Evolutionary conservation across 2,888 invertebrate species (phyloP), one percentile per base, ranked within the genome.

Genomic region (Epistrophe eligans): DNA sequence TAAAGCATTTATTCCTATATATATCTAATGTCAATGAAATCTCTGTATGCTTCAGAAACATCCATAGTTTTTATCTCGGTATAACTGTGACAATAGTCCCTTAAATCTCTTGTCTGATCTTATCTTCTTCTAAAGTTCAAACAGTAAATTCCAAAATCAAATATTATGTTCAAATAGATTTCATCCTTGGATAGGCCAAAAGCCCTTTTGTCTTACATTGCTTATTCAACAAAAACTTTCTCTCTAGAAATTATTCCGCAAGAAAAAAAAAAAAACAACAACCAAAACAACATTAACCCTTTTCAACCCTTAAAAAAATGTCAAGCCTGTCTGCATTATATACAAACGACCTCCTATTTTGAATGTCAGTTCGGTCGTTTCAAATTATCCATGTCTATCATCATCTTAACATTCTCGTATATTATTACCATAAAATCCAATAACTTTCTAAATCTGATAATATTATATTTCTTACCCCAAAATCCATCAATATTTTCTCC

Each of bases 371-470:
- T 57, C 0, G 57, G 32, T 52, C 32, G n/a, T 57, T 35, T 57
- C 10, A 5, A 57, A 57, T 57, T 57, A 32, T 57, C 32, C 57
- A 32, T 32, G 28, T 10, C n/a, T 57, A 57, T 57, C 57, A n/a
- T 13, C 32, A 35, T 35, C 1, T 57, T 17, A 57, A 57, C 35
- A 57, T 57, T 57, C 32, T 57, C 6, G n/a, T 3, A 24, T 24
- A 24, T 24, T 24, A 24, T 57, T n/a, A 57, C 35, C 32, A 57
- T 57, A 35, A 57, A 57, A 57, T 35, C 57, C 57, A 57, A 57
- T 32, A 57, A 57, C 57, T 57, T 57, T 57, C 32, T 15, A 57
- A 35, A 57, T 57, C 32, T 57, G 57, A 57, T 57, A 2, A 24
- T 24, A 24, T 32, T n/a, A 57, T 32, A 57, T 24, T 52, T 24